Conservation (phyloP, 2,888 invertebrate genomes). For the Phortica magna region DNA sequence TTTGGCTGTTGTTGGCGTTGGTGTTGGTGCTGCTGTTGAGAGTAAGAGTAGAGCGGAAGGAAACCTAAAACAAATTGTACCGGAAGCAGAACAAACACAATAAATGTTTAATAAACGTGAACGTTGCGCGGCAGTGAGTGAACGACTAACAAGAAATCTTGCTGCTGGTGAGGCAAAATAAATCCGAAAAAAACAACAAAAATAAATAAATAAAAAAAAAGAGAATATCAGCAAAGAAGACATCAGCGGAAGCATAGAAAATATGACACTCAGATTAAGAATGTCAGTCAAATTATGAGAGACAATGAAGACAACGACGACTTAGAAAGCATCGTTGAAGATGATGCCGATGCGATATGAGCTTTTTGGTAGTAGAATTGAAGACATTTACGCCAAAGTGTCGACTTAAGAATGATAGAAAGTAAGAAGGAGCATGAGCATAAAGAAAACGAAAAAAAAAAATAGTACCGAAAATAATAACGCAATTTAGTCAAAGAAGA, state of each 20-base stretch:
- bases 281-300: slow-evolving; percentile 17
- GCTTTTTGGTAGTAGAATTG: not conserved
- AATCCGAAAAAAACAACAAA: slow-evolving; percentile 3
- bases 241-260: slow-evolving; percentile 5
- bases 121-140: not conserved
- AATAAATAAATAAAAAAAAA: not conserved
- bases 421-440: slow-evolving; percentile 34
- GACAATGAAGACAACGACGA: slow-evolving; percentile 17
- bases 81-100: slow-evolving; percentile 68
- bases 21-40: not conserved
- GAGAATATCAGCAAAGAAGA: not conserved
- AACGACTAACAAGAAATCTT: not conserved
- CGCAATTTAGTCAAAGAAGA: slow-evolving; percentile 30
- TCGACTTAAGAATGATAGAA: not conserved
- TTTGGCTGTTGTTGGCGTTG: not conserved
- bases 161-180: not conserved
- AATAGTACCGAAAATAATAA: slow-evolving; percentile 32
- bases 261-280: slow-evolving; percentile 33
- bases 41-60: slow-evolving; percentile 44
- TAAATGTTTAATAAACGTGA: slow-evolving; percentile 63
- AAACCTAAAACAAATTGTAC: slow-evolving; percentile 67
- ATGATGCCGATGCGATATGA: slow-evolving; percentile 1
- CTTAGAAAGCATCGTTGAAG: slow-evolving; percentile 8
- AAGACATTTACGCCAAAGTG: slow-evolving; percentile 36
- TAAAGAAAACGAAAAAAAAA: slow-evolving; percentile 44